Evolutionary conservation across 92 coral and sea anemone genomes (phyloP), one percentile per base, ranked within the genome.

Genomic region (Palythoa grandiflora): DNA sequence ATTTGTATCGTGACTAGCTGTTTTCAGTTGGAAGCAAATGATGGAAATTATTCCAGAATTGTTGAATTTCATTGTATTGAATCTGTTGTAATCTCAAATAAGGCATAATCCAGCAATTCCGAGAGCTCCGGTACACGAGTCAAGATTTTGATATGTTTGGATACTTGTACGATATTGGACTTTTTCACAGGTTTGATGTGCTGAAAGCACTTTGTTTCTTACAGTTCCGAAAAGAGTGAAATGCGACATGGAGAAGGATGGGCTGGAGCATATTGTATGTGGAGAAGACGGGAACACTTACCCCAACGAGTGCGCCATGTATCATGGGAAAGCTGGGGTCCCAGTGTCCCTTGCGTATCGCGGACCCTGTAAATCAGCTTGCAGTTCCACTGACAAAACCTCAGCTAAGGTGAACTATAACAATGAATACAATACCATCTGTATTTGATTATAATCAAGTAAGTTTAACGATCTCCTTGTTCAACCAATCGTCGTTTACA

Each of bases 211-310:
- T 44, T 3, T 3, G 48, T 53, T 38, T 14, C 20, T 20, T 6
- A 15, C 75, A 95, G 98, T 93, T 74, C 35, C 87, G 50, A 50
- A 52, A 21, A 78, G 75, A 14, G 54, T 35, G 8, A 53, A 68
- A 14, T 92, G 94, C 68, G 47, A 77, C 50, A 12, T 80, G 14
- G 87, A 80, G n/a, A 77, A 86, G 19, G 81, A 35, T 4, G 81
- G 83, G 7, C 89, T 80, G 0, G 77, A 76, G 16, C 83, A 87
- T 5, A 68, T 72, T 66, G 96, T 95, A 54, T 97, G 99, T 83
- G 99, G 99, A 1, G 92, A 90, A 61, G 96, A 97, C 84, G 94
- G 93, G 21, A 87, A 83, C 9, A 89, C 94, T 14, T 97, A 97
- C 50, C 83, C 91, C 36, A 94, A 84, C 74, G 95, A 91, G 80